These are phyloP conservation scores for Callimorpha dominula DNA, from an alignment of 2,888 invertebrate genomes.

Conservation along the genomic window DNA sequence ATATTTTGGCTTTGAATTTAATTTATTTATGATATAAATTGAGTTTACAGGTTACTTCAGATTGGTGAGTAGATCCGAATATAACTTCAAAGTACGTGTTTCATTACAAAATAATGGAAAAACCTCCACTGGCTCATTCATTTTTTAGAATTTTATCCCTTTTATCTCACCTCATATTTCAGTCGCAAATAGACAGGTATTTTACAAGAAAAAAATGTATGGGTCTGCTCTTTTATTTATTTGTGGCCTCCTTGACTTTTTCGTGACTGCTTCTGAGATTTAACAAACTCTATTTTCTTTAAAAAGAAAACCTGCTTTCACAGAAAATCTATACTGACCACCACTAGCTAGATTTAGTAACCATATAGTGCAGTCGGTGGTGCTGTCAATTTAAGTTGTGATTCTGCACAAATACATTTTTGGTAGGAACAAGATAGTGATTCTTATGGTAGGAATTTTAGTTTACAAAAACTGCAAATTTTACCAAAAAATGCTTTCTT, in stretches of 20 bases:
- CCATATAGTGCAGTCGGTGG: no score
- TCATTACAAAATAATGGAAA: not conserved
- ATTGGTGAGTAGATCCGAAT: constrained; percentile 4
- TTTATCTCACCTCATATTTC: constrained; percentile 31
- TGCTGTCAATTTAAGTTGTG: no score
- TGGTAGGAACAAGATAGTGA: no score
- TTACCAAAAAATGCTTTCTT: no score
- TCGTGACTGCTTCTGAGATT: not conserved
- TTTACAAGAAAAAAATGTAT: constrained; percentile 19
- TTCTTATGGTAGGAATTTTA: no score
- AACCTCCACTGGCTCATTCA: constrained; percentile 18
- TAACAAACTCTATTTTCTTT: not conserved
- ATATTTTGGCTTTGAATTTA: not conserved
- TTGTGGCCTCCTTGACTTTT: constrained; percentile 6
- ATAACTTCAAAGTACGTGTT: not conserved
- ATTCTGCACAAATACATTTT: no score
- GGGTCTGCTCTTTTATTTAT: constrained; percentile 28
- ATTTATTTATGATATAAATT: not conserved
- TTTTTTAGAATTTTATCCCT: constrained; percentile 37
- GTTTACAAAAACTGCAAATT: no score
- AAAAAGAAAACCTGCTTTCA: not conserved
- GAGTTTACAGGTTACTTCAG: no score
- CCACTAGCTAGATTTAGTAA: no score
- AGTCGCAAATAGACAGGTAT: constrained; percentile 20
- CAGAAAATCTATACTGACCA: no score